Conservation (phyloP, 2,888 invertebrate species). For the Papilio demoleus region DNA sequence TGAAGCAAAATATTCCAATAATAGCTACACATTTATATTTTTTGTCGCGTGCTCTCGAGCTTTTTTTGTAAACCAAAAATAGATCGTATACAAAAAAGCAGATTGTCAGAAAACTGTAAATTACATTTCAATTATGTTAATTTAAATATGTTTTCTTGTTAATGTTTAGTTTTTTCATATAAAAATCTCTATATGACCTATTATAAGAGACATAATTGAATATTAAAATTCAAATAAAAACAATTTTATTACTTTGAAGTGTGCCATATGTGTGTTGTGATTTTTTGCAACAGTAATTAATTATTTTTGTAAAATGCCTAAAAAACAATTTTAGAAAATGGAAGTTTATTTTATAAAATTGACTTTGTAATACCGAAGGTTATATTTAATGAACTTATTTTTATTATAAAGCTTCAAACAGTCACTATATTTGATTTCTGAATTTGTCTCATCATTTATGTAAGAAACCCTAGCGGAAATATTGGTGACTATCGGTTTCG, state of each 20-base stretch:
- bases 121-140: background rate
- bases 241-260: background rate
- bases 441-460: too few relatives aligned
- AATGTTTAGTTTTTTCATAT: background rate
- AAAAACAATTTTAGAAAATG: background rate
- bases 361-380: too few relatives aligned
- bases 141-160: background rate
- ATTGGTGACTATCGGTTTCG: too few relatives aligned
- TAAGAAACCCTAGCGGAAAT: too few relatives aligned
- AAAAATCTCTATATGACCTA: background rate
- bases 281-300: background rate
- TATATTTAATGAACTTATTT: too few relatives aligned
- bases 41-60: background rate
- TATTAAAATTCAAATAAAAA: background rate
- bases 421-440: too few relatives aligned
- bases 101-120: background rate
- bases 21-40: background rate
- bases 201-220: background rate
- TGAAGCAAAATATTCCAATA: background rate
- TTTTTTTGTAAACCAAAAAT: background rate
- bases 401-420: too few relatives aligned
- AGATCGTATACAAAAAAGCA: background rate
- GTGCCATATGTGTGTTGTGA: background rate
- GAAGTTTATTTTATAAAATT: background rate
- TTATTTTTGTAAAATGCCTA: background rate